Evolutionary conservation across 2,113 vertebrate genomes (phyloP).

Genomic region (Antennarius striatus): DNA sequence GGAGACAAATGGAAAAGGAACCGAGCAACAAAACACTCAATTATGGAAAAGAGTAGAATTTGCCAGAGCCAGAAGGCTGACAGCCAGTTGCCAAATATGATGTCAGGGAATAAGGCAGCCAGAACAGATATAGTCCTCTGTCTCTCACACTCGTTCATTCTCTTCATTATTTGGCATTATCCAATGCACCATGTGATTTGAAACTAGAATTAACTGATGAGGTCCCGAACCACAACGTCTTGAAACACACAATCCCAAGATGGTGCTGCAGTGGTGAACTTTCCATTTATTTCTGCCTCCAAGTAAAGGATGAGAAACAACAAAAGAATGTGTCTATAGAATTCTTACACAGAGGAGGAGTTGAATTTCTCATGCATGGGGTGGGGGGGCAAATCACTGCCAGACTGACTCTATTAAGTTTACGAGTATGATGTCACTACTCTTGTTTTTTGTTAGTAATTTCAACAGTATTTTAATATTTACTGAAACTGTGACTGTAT

Average conservation of each 20-base stretch:
- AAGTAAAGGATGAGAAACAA: conserved; percentile 33
- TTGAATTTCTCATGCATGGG: conserved; percentile 2
- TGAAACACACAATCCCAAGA: conserved; percentile 40
- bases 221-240: conserved; percentile 33
- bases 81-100: conserved; percentile 67
- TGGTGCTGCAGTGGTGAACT: conserved; percentile 19
- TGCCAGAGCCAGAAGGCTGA: conserved; percentile 48
- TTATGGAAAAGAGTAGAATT: conserved; percentile 71
- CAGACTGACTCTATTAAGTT: conserved; percentile 69
- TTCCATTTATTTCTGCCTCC: conserved; percentile 41
- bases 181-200: conserved; percentile 32
- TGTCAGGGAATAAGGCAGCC: conserved; percentile 59
- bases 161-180: conserved; percentile 45
- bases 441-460: conserved; percentile 15
- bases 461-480: conserved; percentile 30
- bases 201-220: conserved; percentile 49
- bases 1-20: conserved; percentile 63
- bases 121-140: conserved; percentile 34
- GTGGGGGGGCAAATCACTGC: conserved; percentile 33
- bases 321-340: conserved; percentile 43
- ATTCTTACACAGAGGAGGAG: conserved; percentile 34
- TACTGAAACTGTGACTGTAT: conserved; percentile 22
- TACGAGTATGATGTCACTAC: conserved; percentile 63
- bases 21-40: conserved; percentile 61
- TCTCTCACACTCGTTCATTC: conserved; percentile 4